Conservation (phyloP, 2,888 invertebrate genomes). For the Mimachlamys varia region DNA sequence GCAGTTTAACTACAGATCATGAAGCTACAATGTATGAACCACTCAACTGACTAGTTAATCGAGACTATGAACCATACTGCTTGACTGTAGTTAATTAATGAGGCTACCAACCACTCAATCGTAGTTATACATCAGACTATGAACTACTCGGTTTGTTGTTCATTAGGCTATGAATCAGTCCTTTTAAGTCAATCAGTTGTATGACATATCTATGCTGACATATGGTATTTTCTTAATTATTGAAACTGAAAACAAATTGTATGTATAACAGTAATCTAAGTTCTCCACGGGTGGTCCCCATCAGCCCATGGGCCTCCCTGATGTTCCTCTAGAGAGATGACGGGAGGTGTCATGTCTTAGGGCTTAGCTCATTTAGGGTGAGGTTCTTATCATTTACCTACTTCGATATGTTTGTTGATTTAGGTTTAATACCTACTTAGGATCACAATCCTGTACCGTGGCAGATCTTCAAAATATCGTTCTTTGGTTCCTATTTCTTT, state of each 20-base stretch:
- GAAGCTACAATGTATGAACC: too few relatives aligned
- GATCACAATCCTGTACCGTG: neutral
- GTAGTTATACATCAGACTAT: too few relatives aligned
- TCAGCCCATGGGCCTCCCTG: neutral
- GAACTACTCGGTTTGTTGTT: neutral
- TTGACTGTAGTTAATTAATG: too few relatives aligned
- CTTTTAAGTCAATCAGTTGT: neutral
- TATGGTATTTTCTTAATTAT: slow-evolving; percentile 14
- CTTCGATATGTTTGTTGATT: neutral
- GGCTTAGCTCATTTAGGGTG: neutral
- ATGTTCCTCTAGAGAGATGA: neutral
- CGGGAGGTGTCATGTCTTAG: neutral
- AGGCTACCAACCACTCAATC: too few relatives aligned
- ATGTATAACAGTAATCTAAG: neutral
- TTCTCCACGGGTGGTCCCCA: neutral
- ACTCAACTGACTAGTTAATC: too few relatives aligned
- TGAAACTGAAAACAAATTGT: slow-evolving; percentile 15
- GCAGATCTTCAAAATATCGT: too few relatives aligned
- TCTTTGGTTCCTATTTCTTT: neutral
- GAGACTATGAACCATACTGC: too few relatives aligned
- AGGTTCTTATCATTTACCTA: neutral
- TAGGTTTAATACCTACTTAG: too few relatives aligned
- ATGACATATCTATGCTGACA: neutral
- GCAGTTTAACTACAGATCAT: too few relatives aligned
- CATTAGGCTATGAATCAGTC: neutral